Evolutionary conservation across 2,797 vertebrate species (phyloP), one percentile per base, ranked within the genome.

Genomic region (Sebastes diaconus): DNA sequence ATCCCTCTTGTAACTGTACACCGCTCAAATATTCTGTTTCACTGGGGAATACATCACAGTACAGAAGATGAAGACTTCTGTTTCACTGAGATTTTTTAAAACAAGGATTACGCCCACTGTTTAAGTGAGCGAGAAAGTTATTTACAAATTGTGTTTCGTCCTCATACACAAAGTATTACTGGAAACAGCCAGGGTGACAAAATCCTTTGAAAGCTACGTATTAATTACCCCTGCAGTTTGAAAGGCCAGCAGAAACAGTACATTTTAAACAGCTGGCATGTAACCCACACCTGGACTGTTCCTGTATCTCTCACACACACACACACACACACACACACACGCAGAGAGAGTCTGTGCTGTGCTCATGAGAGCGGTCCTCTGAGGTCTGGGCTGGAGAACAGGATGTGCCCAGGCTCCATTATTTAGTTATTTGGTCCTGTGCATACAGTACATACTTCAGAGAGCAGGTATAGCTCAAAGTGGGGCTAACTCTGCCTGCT

Each of bases 321-420:
- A 55, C 25, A 4, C 60, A 58, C 42, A 70, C 67, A 55, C 25
- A 27, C 54, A 66, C 59, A 55, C 63, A 57, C 57, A 16, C 34
- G 42, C 64, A 58, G 54, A 57, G 42, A 64, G 24, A 60, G 14
- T 22, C 55, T 65, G 54, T 57, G 75, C 80, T 82, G 54, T n/a
- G 70, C 77, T 81, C 87, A 73, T 59, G 82, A 86, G 70, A 73
- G 61, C 22, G 39, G 81, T 90, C 91, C 90, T 93, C 85, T 77
- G 89, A 91, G 90, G 81, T 91, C 87, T 83, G 73, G 42, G 68
- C 78, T 22, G 64, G 66, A 86, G 90, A 92, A 93, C 90, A 88
- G 75, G 76, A 90, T 91, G 92, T 93, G 83, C 93, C 84, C 61
- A 6, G 75, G 68, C 81, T 93, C 83, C 89, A 92, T 94, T 93